Conservation (phyloP, 1,140 invertebrate genomes). For the Cyphomyrmex costatus region DNA sequence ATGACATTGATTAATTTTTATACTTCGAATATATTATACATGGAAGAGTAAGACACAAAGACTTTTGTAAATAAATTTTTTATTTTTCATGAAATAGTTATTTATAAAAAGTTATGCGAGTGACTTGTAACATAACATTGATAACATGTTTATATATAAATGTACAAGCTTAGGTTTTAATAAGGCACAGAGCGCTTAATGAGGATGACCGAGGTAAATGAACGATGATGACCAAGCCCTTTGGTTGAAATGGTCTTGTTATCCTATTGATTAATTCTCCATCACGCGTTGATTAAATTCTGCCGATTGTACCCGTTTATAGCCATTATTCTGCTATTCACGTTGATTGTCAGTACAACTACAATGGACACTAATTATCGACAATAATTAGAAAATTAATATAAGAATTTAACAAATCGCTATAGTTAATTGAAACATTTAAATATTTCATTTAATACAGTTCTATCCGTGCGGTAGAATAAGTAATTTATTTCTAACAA, state of each 20-base stretch:
- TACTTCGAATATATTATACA: neutral
- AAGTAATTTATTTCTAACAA: slow-evolving; percentile 29
- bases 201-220: slow-evolving; percentile 1
- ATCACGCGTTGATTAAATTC: slow-evolving; percentile 45
- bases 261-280: slow-evolving; percentile 48
- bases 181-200: slow-evolving; percentile 34
- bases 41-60: neutral
- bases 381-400: slow-evolving; percentile 47
- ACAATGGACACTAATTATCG: slow-evolving; percentile 33
- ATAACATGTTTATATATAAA: neutral
- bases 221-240: slow-evolving; percentile 30
- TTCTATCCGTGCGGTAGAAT: neutral
- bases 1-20: neutral
- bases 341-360: slow-evolving; percentile 19
- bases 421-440: slow-evolving; percentile 4
- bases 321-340: slow-evolving; percentile 30
- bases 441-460: slow-evolving; percentile 11
- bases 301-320: slow-evolving; percentile 46
- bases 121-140: neutral
- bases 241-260: slow-evolving; percentile 32
- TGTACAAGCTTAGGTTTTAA: neutral
- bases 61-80: neutral
- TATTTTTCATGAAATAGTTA: neutral
- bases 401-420: slow-evolving; percentile 18
- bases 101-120: neutral